phyloP scores from a whole-genome alignment of 2,797 vertebrate genomes.

The Alectoris magna region DNA sequence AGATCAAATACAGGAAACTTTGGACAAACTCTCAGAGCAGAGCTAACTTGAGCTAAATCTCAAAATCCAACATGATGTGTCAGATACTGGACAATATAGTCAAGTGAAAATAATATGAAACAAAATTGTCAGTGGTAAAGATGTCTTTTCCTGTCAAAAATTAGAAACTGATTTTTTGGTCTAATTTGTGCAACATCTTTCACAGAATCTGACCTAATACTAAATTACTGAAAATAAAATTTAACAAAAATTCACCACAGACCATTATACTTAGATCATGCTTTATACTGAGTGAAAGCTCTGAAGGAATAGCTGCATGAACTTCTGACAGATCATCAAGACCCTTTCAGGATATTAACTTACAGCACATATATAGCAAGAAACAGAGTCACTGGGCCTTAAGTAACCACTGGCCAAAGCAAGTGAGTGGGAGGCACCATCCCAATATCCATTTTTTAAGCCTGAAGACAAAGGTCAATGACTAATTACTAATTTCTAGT shows the following conservation, averaged over 20 bases:
- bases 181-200: not conserved
- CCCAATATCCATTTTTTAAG: not conserved
- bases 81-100: not conserved
- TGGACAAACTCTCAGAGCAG: not conserved
- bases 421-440: not conserved
- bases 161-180: not conserved
- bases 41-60: not conserved
- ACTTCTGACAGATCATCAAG: not conserved
- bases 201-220: not conserved
- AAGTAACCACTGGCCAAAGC: not conserved
- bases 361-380: not conserved
- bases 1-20: not conserved
- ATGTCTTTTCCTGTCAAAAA: not conserved
- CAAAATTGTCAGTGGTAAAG: not conserved
- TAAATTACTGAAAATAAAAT: not conserved
- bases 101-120: not conserved
- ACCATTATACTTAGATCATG: not conserved
- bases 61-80: not conserved
- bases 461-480: not conserved
- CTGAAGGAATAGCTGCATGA: not conserved
- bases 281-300: not conserved
- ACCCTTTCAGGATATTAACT: not conserved
- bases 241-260: not conserved
- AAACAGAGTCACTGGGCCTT: not conserved
- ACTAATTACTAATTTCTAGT: not conserved